Conservation (phyloP, 2,113 vertebrate genomes). For the Platichthys flesus region DNA sequence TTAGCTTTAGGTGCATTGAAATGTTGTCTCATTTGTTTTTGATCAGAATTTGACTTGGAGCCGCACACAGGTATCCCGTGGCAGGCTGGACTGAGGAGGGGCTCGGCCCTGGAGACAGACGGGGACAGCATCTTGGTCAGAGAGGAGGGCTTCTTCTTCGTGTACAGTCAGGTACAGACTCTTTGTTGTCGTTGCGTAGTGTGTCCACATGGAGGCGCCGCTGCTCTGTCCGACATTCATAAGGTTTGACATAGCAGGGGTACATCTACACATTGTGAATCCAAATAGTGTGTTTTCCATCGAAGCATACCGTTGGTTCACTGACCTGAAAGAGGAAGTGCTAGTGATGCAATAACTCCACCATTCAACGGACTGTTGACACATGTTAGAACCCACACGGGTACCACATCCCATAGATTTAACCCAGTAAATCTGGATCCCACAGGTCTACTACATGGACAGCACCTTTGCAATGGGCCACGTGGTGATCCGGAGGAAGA, state of each 20-base stretch:
- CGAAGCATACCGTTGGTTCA: slow-evolving; percentile 11
- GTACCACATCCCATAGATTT: not conserved
- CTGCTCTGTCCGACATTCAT: slow-evolving; percentile 8
- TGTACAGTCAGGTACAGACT: slow-evolving; percentile 91
- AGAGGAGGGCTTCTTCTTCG: slow-evolving; percentile 93
- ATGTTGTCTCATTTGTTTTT: not conserved
- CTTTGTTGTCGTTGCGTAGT: not conserved
- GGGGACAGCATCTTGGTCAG: slow-evolving; percentile 89
- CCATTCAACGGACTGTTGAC: not conserved
- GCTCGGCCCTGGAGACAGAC: slow-evolving; percentile 86
- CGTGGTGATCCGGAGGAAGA: slow-evolving; percentile 91
- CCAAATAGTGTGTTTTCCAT: slow-evolving; percentile 9
- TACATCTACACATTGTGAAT: not conserved
- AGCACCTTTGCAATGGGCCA: slow-evolving; percentile 93
- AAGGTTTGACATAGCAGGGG: not conserved
- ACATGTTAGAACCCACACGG: not conserved
- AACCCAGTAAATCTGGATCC: not conserved
- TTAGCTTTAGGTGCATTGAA: not conserved
- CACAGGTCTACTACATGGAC: slow-evolving; percentile 92
- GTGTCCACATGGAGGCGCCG: slow-evolving; percentile 54
- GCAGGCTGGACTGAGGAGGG: slow-evolving; percentile 91
- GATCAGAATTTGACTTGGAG: slow-evolving; percentile 64
- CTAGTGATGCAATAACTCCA: slow-evolving; percentile 12
- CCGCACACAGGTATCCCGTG: slow-evolving; percentile 84
- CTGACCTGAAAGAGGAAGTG: slow-evolving; percentile 42